Evolutionary conservation across 2,113 vertebrate species (phyloP), one percentile per base, ranked within the genome.

Genomic region (Gymnorhina tibicen): DNA sequence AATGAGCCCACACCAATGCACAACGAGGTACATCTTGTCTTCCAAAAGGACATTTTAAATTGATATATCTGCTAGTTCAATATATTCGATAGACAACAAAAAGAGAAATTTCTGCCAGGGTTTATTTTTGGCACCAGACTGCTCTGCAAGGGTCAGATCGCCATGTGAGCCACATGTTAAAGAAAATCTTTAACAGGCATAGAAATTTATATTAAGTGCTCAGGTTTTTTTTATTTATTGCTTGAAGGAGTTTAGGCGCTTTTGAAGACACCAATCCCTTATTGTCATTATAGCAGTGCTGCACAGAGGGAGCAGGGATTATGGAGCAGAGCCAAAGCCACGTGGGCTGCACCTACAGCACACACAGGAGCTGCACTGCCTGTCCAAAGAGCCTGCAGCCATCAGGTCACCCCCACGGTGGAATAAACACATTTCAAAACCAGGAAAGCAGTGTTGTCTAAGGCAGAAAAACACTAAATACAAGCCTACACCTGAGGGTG

Each of bases 91-190:
- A 50, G 86, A 70, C 11, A 70, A 24, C 9, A 56, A 50, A 66
- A 53, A 49, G 4, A 35, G 2, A 16, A 22, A 8, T 11, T 49
- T 73, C 46, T 12, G 55, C n/a, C 1, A 6, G 41, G 26, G 19
- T 73, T 82, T 80, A 73, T 53, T 93, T 85, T 77, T 35, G 33
- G 53, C 37, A 64, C 18, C 37, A 68, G 49, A 6, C 66, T 68
- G 53, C 14, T 52, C 68, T 67, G 69, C 60, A 35, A 67, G 49
- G 73, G 56, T 70, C 85, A 93, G 39, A 58, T 39, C 2, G 0
- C n/a, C 55, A 30, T 0, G 2, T 11, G 35, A 96, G n/a, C 2
- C 4, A 50, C 42, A 8, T 2, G 0, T n/a, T n/a, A n/a, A 81
- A 81, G 44, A 69, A 78, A 87, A 63, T 12, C 66, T 62, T 60